Conservation (phyloP, 2,113 vertebrate species). For the Pedionomus torquatus region DNA sequence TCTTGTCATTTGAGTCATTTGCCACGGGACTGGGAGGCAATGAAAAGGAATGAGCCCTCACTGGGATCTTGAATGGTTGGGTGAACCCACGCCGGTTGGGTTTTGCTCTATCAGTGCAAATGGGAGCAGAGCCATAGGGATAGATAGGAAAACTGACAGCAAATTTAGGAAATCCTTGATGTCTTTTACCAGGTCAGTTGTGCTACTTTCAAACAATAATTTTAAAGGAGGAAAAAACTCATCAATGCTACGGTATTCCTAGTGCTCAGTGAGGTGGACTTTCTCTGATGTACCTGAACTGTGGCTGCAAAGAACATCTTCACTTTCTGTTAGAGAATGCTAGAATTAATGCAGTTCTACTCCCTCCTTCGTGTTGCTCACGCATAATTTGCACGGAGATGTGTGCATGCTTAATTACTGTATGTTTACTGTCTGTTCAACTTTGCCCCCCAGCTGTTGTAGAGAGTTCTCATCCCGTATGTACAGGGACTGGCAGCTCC, state of each 20-base stretch:
- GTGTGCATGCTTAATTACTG: neutral
- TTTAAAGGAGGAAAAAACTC: neutral
- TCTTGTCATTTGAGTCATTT: accelerated
- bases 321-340: neutral
- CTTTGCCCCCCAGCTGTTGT: neutral
- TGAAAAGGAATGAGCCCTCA: accelerated
- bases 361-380: neutral
- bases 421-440: neutral
- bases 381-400: neutral
- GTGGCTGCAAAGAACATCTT: neutral
- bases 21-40: neutral
- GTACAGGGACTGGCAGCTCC: neutral
- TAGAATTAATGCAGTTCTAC: neutral
- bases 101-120: neutral
- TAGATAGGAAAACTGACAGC: neutral
- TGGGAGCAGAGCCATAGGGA: neutral
- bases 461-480: neutral
- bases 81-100: too few species aligned
- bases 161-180: neutral
- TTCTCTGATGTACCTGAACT: neutral
- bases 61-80: neutral
- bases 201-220: neutral
- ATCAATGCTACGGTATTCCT: neutral
- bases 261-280: neutral
- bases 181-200: neutral